Evolutionary conservation across 2,113 vertebrate genomes (phyloP).

Genomic region (Plecturocebus donacophilus): DNA sequence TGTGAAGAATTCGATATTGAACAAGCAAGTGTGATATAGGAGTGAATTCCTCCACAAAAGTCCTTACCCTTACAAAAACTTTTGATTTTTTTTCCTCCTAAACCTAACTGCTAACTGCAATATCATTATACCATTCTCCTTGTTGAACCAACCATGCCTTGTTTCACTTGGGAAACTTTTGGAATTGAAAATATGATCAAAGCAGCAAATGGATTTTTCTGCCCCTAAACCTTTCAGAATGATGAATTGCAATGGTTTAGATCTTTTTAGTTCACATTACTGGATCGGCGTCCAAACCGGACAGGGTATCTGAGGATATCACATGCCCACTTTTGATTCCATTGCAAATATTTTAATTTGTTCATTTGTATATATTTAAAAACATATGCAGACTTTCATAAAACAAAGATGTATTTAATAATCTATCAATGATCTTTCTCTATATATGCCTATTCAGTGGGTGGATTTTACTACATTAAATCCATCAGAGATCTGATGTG

Average conservation of each 20-base stretch:
- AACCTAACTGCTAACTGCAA: neutral
- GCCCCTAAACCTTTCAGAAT: slow-evolving; percentile 35
- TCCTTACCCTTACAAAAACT: neutral
- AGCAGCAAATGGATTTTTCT: slow-evolving; percentile 55
- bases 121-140: neutral
- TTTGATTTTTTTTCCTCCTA: neutral
- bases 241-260: slow-evolving; percentile 45
- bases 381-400: neutral
- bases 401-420: neutral
- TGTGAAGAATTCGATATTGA: neutral
- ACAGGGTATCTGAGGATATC: neutral
- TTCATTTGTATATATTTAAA: neutral
- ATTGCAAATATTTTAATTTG: neutral
- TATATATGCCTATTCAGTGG: neutral
- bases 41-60: slow-evolving; percentile 25
- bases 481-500: neutral
- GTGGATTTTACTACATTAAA: neutral
- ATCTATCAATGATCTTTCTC: neutral
- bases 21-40: neutral
- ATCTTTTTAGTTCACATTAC: slow-evolving; percentile 4
- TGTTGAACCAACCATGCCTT: slow-evolving; percentile 19
- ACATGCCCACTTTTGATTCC: neutral
- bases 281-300: neutral
- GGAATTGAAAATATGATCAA: slow-evolving; percentile 62
- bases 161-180: slow-evolving; percentile 57